Conservation (phyloP, 2,888 invertebrate genomes). For the Amphipoea oculea region DNA sequence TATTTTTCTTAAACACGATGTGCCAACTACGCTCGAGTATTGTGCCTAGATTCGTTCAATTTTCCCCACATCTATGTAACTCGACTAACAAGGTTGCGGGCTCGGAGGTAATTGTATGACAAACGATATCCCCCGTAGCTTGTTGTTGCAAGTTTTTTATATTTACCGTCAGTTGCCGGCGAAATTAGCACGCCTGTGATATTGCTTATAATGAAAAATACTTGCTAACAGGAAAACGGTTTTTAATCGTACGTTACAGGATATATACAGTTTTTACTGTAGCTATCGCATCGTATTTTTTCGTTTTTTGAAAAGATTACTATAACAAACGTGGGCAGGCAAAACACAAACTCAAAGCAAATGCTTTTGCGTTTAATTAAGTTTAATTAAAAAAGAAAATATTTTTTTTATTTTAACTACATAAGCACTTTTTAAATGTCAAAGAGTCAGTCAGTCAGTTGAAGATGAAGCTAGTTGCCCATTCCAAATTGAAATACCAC, state of each 20-base stretch:
- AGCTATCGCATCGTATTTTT: not conserved
- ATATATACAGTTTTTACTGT: not conserved
- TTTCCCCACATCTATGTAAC: constrained; percentile 34
- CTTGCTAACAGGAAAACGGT: not conserved
- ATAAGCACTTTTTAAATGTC: not conserved
- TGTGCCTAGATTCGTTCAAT: not conserved
- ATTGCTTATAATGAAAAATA: constrained; percentile 46
- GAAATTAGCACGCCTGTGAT: constrained; percentile 54
- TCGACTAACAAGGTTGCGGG: constrained; percentile 69
- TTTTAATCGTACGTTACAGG: not conserved
- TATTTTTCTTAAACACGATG: not conserved
- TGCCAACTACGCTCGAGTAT: not conserved
- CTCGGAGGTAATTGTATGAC: constrained; percentile 74
- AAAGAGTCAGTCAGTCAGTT: not conserved
- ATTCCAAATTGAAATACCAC: not conserved
- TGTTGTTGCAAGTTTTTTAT: constrained; percentile 64
- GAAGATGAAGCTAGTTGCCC: not conserved
- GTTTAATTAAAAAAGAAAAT: no score
- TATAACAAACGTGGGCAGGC: not conserved
- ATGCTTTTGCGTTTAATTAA: no score
- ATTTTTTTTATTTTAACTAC: no score
- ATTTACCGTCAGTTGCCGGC: constrained; percentile 59
- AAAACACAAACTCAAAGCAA: not conserved
- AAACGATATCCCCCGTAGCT: constrained; percentile 71
- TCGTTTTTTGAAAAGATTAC: not conserved